phyloP scores from a whole-genome alignment of 2,113 vertebrate species.

The Cercocebus atys region DNA sequence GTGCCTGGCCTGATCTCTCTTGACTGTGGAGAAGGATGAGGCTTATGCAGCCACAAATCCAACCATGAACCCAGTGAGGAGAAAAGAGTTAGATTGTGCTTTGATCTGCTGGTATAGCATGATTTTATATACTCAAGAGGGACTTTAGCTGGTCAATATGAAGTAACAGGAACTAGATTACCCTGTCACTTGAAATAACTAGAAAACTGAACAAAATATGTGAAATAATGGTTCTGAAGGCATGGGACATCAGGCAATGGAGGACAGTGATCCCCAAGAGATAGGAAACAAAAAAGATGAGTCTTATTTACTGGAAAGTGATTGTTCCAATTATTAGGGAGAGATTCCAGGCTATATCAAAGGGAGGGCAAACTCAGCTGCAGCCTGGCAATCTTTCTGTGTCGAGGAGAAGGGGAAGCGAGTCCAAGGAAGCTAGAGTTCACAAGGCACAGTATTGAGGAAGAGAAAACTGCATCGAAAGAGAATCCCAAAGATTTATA shows the following conservation, averaged over 20 bases:
- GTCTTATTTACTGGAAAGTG: background rate
- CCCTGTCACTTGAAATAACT: background rate
- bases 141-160: background rate
- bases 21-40: background rate
- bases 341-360: background rate
- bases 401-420: background rate
- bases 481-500: background rate
- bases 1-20: background rate
- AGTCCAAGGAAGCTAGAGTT: background rate
- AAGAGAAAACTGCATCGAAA: background rate
- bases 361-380: background rate
- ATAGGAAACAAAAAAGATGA: background rate
- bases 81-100: background rate
- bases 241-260: background rate
- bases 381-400: background rate
- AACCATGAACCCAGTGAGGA: background rate
- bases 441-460: background rate
- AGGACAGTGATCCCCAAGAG: background rate
- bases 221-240: background rate
- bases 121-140: background rate
- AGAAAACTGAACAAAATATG: background rate
- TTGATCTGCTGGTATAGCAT: background rate
- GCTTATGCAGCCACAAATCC: background rate
- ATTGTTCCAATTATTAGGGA: background rate
- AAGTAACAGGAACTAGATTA: background rate